phyloP scores from a whole-genome alignment of 2,113 vertebrate species.

The Macquaria australasica region DNA sequence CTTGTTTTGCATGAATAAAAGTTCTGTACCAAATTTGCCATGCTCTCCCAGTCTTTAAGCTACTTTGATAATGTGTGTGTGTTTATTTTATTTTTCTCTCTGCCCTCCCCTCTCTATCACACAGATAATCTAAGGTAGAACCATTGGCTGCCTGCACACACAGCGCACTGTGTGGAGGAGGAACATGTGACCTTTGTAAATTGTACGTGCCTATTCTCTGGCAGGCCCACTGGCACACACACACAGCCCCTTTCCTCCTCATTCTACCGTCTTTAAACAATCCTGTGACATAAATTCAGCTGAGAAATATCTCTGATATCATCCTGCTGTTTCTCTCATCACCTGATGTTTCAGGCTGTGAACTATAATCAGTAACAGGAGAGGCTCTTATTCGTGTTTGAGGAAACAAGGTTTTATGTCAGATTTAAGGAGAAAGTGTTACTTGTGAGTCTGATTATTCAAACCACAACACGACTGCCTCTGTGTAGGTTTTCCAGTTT shows the following conservation, averaged over 20 bases:
- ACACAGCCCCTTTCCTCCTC: slow-evolving; percentile 17
- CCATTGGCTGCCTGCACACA: slow-evolving; percentile 42
- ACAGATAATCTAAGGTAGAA: slow-evolving; percentile 73
- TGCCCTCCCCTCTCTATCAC: slow-evolving; percentile 42
- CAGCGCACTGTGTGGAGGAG: slow-evolving; percentile 31
- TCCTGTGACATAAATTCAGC: slow-evolving; percentile 10
- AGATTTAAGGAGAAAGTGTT: not conserved
- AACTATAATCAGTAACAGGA: not conserved
- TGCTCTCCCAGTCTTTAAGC: slow-evolving; percentile 26
- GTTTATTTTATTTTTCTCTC: slow-evolving; percentile 62
- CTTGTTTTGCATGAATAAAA: slow-evolving; percentile 74
- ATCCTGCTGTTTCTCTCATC: not conserved
- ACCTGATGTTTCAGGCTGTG: not conserved
- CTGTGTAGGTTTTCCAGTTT: not conserved
- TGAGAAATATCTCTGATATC: slow-evolving; percentile 20
- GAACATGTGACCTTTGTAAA: slow-evolving; percentile 63
- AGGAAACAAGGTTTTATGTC: not conserved
- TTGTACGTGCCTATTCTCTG: slow-evolving; percentile 55
- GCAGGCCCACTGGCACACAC: slow-evolving; percentile 29
- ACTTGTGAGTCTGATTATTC: slow-evolving; percentile 8
- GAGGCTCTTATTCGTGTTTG: not conserved
- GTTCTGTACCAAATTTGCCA: slow-evolving; percentile 57
- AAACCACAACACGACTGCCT: not conserved
- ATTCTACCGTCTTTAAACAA: slow-evolving; percentile 41
- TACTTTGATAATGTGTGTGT: slow-evolving; percentile 56